These are phyloP conservation scores for Oncorhynchus gorbuscha DNA, from an alignment of 2,113 vertebrate species.

Conservation along the genomic window DNA sequence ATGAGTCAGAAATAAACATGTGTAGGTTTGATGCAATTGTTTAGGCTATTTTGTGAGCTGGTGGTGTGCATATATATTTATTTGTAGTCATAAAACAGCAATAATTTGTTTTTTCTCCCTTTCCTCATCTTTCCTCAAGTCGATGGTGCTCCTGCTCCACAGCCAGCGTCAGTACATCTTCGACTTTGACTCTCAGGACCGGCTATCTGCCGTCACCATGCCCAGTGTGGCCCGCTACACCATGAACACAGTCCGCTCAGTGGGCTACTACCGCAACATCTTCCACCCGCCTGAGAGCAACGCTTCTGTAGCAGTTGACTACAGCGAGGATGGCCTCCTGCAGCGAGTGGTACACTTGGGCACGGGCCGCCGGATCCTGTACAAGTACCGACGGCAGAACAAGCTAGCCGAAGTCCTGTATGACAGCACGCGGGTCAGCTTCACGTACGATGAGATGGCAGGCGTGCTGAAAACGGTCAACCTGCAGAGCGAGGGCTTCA, in stretches of 20 bases:
- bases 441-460: constrained; percentile 94
- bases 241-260: constrained; percentile 96
- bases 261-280: constrained; percentile 96
- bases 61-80: background rate
- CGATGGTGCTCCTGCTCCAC: constrained; percentile 95
- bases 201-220: constrained; percentile 94
- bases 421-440: constrained; percentile 94
- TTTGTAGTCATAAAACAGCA: background rate
- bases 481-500: constrained; percentile 95
- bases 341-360: constrained; percentile 89
- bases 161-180: constrained; percentile 99
- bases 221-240: constrained; percentile 95
- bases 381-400: constrained; percentile 91
- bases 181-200: constrained; percentile 90
- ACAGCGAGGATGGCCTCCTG: constrained; percentile 93
- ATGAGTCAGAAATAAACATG: no score
- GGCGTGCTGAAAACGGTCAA: constrained; percentile 97
- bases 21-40: no score
- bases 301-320: constrained; percentile 93
- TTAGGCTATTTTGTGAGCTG: no score
- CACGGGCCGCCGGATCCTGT: constrained; percentile 89
- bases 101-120: background rate
- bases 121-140: constrained; percentile 71
- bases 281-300: constrained; percentile 98
- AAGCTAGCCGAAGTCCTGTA: constrained; percentile 94